Evolutionary conservation across 2,888 invertebrate species (phyloP), one percentile per base, ranked within the genome.

Genomic region (Habrosyne pyritoides): DNA sequence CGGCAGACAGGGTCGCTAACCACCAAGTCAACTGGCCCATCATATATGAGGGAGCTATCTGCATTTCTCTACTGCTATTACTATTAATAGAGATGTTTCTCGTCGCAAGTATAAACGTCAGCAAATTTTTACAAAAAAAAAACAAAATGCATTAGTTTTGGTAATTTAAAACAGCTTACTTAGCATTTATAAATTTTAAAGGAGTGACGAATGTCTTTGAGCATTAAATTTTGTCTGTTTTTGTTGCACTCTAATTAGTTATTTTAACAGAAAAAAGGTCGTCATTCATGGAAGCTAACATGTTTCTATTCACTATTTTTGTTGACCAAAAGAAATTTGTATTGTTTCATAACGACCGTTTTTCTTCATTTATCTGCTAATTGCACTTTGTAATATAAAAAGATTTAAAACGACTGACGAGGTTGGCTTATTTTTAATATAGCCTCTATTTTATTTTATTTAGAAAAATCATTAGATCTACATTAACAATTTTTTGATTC

Each of bases 301-400:
- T 18, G 12, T 42, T 42, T n/a, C 8, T 18, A 33, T n/a, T 33
- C 33, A 33, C 14, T 7, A 2, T 42, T 42, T 42, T 42, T 12
- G 18, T 42, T 2, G 18, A 42, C 8, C 18, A 18, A 54, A 54
- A 53, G 28, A 42, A 53, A 56, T 57, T 57, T 57, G 53, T 57
- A 53, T 60, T 57, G 57, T 60, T 57, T 48, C 53, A 42, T 51
- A 57, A 60, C 53, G 22, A n/a, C n/a, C 47, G 30, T 7, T 42
- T 56, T 60, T 60, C 50, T 30, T 53, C 48, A 60, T 4, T 33
- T n/a, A 33, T 33, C 5, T n/a, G n/a, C n/a, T n/a, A 33, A 33
- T 10, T 30, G 30, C 30, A 30, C 8, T 28, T 28, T 6, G 28
- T 10, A 6, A 28, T 30, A 3, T 3, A 30, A 30, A 30, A 28